phyloP scores from a whole-genome alignment of 2,113 vertebrate genomes.

The Pseudopodoces humilis region DNA sequence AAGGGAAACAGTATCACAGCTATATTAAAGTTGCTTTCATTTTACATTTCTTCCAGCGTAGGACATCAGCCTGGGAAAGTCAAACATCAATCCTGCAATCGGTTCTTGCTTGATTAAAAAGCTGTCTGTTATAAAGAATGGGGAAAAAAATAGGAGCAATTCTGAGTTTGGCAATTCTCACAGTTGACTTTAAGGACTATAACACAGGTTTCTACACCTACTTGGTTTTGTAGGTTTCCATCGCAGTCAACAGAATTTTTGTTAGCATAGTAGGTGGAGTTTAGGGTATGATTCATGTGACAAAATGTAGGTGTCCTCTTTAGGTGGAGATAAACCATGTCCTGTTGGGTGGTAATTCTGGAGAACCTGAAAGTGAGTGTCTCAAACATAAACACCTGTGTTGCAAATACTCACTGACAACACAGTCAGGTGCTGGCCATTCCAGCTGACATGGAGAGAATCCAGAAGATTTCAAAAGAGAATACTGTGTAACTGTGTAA shows the following conservation, averaged over 20 bases:
- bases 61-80: background rate
- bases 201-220: background rate
- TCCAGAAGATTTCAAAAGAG: background rate
- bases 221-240: background rate
- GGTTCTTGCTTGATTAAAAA: background rate
- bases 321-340: background rate
- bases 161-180: background rate
- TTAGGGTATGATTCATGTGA: constrained; percentile 1
- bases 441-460: background rate
- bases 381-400: background rate
- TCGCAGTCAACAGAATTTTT: background rate
- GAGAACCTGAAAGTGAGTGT: background rate
- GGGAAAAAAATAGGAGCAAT: background rate
- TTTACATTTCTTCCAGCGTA: background rate
- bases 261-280: background rate
- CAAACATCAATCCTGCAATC: background rate
- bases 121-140: background rate
- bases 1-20: background rate
- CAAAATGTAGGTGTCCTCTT: background rate
- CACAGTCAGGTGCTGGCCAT: background rate
- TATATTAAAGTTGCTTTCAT: background rate
- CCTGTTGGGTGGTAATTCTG: background rate
- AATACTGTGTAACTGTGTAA: background rate
- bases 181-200: background rate
- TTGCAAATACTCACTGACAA: background rate